Conservation (phyloP, 2,888 invertebrate genomes). For the Platynereis dumerilii region DNA sequence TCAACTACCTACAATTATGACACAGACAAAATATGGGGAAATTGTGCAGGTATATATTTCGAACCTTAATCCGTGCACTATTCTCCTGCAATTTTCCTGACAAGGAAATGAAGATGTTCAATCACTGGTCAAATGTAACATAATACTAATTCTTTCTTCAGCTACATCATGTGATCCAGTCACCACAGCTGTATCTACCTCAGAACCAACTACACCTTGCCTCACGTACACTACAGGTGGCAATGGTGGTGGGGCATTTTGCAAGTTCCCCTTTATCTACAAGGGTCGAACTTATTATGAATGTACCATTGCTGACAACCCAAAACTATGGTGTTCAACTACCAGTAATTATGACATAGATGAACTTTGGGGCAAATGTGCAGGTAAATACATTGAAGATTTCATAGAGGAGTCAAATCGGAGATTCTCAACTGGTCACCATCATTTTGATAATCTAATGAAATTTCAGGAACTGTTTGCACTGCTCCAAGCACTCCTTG, state of each 20-base stretch:
- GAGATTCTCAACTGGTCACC: too few species aligned
- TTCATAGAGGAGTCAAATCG: too few species aligned
- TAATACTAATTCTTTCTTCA: background rate
- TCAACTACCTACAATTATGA: background rate
- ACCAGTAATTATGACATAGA: slow-evolving; percentile 21
- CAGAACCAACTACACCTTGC: background rate
- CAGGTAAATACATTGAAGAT: background rate
- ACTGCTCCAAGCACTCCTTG: background rate
- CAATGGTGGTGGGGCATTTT: background rate
- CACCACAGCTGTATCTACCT: background rate
- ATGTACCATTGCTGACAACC: slow-evolving; percentile 3
- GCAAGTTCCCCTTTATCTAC: background rate
- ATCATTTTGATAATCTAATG: too few species aligned
- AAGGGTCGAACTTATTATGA: background rate
- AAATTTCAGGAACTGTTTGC: background rate
- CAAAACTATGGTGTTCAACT: slow-evolving; percentile 17
- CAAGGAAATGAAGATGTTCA: too few species aligned
- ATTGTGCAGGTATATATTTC: slow-evolving; percentile 2
- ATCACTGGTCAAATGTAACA: too few species aligned
- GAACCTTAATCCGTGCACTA: too few species aligned
- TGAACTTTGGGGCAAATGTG: slow-evolving; percentile 13
- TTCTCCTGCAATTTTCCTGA: too few species aligned
- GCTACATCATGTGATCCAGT: background rate
- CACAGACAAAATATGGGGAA: background rate
- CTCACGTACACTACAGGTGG: background rate